A percentile compares a stretch with the other conserved stretches of the same genome.
phyloP scores from a whole-genome alignment of 2,797 vertebrate genomes.

The Leptatherina wallacei region DNA sequence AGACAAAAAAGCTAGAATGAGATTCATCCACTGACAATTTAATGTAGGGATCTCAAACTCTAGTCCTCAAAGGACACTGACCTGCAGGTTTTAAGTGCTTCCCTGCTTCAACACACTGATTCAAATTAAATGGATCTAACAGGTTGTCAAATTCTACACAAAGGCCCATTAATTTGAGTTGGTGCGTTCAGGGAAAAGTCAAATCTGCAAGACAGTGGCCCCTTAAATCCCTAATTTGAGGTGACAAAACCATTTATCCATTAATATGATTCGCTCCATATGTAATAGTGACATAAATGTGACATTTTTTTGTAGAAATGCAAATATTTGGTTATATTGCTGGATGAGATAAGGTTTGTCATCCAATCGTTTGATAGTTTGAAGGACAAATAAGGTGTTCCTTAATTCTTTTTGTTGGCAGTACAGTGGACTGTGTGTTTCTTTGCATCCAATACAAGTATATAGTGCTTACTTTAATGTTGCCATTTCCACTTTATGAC shows the following conservation, averaged over 20 bases:
- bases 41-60: not conserved
- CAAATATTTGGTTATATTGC: conserved; percentile 38
- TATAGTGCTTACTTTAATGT: conserved; percentile 69
- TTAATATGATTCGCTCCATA: conserved; percentile 2
- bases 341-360: conserved; percentile 25
- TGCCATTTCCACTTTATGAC: conserved; percentile 53
- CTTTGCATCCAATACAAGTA: conserved; percentile 54
- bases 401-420: conserved; percentile 39
- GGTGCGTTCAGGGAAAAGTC: too few species aligned
- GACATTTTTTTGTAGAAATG: conserved; percentile 48
- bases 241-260: too few species aligned
- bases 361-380: conserved; percentile 37
- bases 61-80: not conserved
- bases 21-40: not conserved
- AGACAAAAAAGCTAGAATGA: conserved; percentile 1
- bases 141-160: too few species aligned
- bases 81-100: not conserved
- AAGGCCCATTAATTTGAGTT: too few species aligned
- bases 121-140: not conserved
- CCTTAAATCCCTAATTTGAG: too few species aligned
- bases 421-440: conserved; percentile 46
- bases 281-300: conserved; percentile 16
- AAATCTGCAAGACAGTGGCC: too few species aligned
- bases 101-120: too few species aligned
- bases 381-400: conserved; percentile 18